Percentiles rank a stretch among this genome's conserved stretches.
These are phyloP conservation scores for Stegostoma tigrinum DNA, from an alignment of 2,113 vertebrate genomes.

Conservation along the genomic window DNA sequence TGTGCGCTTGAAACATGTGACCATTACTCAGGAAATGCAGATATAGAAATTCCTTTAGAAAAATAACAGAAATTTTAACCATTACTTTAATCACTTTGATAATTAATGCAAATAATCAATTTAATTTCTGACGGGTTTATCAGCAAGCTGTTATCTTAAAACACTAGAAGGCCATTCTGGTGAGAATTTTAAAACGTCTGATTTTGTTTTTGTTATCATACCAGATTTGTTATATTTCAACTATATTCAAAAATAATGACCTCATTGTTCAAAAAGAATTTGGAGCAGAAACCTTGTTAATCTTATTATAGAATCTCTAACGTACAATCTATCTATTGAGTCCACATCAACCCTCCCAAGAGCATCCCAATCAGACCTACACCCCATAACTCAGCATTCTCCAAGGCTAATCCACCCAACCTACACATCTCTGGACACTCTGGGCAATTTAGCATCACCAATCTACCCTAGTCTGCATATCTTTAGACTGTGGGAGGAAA, in stretches of 20 bases:
- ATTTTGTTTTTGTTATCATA: neutral
- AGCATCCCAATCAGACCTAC: no score
- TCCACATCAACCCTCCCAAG: no score
- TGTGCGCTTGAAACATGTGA: neutral
- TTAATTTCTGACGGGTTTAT: neutral
- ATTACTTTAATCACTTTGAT: neutral
- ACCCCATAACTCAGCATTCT: no score
- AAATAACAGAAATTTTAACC: neutral
- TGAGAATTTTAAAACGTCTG: neutral
- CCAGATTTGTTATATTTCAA: neutral
- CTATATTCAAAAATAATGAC: neutral
- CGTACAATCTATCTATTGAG: no score
- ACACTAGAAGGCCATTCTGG: no score
- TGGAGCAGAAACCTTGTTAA: neutral
- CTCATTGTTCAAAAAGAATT: neutral
- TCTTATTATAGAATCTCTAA: no score
- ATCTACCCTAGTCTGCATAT: no score
- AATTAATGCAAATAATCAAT: neutral
- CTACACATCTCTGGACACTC: no score
- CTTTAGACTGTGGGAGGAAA: no score
- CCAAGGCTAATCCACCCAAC: no score
- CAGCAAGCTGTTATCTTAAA: neutral
- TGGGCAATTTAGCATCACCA: no score
- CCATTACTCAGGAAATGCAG: neutral
- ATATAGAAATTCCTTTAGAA: neutral